These are phyloP conservation scores for Ataeniobius toweri DNA, from an alignment of 2,797 vertebrate species.

Conservation along the genomic window DNA sequence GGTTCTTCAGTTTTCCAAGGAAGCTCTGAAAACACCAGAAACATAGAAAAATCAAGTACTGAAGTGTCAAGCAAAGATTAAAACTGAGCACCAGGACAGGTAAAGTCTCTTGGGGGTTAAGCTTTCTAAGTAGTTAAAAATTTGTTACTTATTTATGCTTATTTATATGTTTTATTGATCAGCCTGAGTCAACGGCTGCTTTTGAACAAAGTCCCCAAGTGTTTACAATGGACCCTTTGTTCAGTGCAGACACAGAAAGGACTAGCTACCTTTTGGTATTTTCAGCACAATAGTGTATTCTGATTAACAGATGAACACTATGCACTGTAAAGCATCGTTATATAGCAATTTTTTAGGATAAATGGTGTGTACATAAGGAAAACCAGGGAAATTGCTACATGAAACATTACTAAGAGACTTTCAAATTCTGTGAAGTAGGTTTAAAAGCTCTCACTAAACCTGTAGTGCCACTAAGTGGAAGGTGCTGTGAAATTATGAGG, in stretches of 20 bases:
- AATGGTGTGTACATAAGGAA: too few relatives aligned
- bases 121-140: constrained; percentile 1
- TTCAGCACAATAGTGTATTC: too few relatives aligned
- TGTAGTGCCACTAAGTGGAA: too few relatives aligned
- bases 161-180: constrained; percentile 15
- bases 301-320: too few relatives aligned
- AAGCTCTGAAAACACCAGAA: constrained; percentile 73
- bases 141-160: constrained; percentile 33
- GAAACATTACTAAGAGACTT: too few relatives aligned
- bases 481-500: background rate
- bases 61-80: background rate
- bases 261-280: background rate
- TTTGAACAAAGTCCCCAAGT: background rate
- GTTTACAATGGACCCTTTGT: constrained; percentile 24
- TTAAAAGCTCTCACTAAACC: too few relatives aligned
- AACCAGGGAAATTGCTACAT: too few relatives aligned
- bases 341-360: too few relatives aligned
- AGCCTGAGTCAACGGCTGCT: constrained; percentile 19
- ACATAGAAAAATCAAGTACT: background rate
- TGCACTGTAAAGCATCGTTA: too few relatives aligned
- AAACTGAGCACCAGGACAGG: background rate
- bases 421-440: too few relatives aligned
- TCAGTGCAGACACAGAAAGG: background rate
- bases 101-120: background rate
- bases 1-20: constrained; percentile 77